phyloP scores from a whole-genome alignment of 1,140 invertebrate species.

The Achroia grisella region DNA sequence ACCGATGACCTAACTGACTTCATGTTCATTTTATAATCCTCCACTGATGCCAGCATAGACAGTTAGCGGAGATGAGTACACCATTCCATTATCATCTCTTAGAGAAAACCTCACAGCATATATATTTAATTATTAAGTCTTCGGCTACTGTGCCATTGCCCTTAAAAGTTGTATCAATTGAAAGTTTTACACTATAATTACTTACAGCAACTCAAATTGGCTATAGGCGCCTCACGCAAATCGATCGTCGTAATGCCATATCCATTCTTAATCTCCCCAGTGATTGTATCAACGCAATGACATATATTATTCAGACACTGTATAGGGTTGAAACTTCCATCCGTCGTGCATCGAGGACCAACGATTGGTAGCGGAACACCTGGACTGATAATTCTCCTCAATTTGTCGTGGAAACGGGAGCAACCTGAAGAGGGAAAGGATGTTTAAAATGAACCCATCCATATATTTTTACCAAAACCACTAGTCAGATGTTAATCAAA shows the following conservation, averaged over 20 bases:
- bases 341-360: slow-evolving; percentile 63
- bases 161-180: too few species aligned
- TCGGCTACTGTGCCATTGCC: too few species aligned
- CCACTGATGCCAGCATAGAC: too few species aligned
- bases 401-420: slow-evolving; percentile 58
- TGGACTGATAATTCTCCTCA: slow-evolving; percentile 25
- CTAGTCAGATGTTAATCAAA: neutral
- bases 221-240: slow-evolving; percentile 48
- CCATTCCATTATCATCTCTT: too few species aligned
- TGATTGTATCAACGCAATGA: slow-evolving; percentile 71
- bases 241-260: slow-evolving; percentile 25
- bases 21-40: too few species aligned
- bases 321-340: slow-evolving; percentile 74
- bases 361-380: slow-evolving; percentile 29
- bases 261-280: slow-evolving; percentile 48
- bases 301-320: slow-evolving; percentile 73
- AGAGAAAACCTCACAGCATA: too few species aligned
- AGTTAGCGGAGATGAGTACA: too few species aligned
- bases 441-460: neutral
- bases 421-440: slow-evolving; percentile 55
- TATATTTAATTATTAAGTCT: too few species aligned
- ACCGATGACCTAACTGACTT: too few species aligned
- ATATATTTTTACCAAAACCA: neutral
- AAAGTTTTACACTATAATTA: too few species aligned
- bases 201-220: slow-evolving; percentile 74